Evolutionary conservation across 2,113 vertebrate genomes (phyloP).

Genomic region (Aphyosemion australe): DNA sequence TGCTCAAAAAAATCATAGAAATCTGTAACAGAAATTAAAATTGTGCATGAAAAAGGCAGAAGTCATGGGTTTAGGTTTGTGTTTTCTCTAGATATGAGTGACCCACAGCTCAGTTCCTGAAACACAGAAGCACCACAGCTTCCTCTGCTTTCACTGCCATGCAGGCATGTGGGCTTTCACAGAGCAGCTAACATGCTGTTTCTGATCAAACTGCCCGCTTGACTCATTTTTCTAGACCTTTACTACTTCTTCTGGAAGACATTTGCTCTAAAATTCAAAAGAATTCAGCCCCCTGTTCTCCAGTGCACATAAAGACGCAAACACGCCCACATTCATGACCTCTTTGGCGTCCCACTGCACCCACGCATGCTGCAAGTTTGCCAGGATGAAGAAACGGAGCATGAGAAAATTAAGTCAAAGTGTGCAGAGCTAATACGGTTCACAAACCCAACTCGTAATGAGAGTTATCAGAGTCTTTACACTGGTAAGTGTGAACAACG

Average conservation of each 20-base stretch:
- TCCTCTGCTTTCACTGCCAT: neutral
- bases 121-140: slow-evolving; percentile 1
- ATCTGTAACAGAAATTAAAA: neutral
- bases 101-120: neutral
- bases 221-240: slow-evolving; percentile 4
- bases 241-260: slow-evolving; percentile 8
- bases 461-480: slow-evolving; percentile 4
- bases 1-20: too few species aligned
- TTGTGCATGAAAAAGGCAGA: neutral
- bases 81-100: neutral
- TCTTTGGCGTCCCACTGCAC: slow-evolving; percentile 10
- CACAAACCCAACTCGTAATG: slow-evolving; percentile 20
- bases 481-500: neutral
- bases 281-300: slow-evolving; percentile 30
- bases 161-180: neutral
- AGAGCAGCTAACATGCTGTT: neutral
- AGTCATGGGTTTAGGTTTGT: neutral
- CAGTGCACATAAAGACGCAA: slow-evolving; percentile 9
- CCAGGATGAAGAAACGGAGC: slow-evolving; percentile 21
- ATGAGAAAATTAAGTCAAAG: slow-evolving; percentile 29
- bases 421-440: slow-evolving; percentile 14
- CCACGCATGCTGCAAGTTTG: slow-evolving; percentile 18
- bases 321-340: slow-evolving; percentile 23
- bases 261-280: slow-evolving; percentile 16
- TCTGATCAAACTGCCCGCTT: neutral